Evolutionary conservation across 2,797 vertebrate species (phyloP), one percentile per base, ranked within the genome.

Genomic region (Salmo trutta): DNA sequence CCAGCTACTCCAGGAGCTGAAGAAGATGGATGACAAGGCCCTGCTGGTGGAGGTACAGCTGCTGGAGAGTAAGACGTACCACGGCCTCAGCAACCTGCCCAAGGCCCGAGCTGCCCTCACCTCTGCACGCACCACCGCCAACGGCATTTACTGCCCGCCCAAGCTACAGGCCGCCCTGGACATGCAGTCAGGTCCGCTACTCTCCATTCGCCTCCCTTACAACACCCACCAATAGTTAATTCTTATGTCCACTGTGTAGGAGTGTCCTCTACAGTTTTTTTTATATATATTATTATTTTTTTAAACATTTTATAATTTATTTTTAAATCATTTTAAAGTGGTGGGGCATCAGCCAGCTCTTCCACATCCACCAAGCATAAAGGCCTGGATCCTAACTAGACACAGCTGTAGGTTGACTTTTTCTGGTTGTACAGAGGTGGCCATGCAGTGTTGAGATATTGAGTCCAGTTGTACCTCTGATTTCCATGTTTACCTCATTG

Each of bases 11-110:
- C 94, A 96, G 84, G 98, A 99, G 82, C 93, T 99, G 84, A 99
- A 99, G 90, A 99, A 99, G 93, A 98, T 99, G 98, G 98, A 99
- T 10, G 98, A 99, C 91, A 99, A 99, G 88, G 97, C 97, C 0
- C 92, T 99, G 90, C 92, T 99, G 92, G 98, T 99, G 89, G 98
- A 99, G 90, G 98, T 99, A 76, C 98, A 99, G 90, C 96, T 99
- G 80, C 91, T 99, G 86, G 98, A 99, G 93, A 99, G 98, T 80
- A 99, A 99, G 92, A 99, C 97, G 1, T 99, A 99, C 90, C 98
- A 99, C 70, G 98, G 95, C 7, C 95, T 99, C 88, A 99, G 97
- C 87, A 99, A 99, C 84, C 92, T 99, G 88, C 97, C 98, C 85
- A 99, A 99, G 92, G 97, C 98, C 75, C 95, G 96, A 67, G 98